These are phyloP conservation scores for Halocaridina rubra DNA, from an alignment of 2,888 invertebrate species.

Conservation along the genomic window DNA sequence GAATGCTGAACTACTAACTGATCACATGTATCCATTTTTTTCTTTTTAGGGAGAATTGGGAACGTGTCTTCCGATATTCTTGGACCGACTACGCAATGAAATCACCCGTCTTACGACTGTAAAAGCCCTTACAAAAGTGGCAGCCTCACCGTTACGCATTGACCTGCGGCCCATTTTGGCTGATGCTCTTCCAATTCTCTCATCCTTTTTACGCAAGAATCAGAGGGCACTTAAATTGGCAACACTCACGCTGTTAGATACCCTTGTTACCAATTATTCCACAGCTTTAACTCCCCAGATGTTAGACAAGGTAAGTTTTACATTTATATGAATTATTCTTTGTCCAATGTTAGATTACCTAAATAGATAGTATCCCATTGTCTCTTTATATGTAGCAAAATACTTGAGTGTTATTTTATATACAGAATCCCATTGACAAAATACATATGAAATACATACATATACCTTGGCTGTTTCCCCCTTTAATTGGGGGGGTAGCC, in stretches of 20 bases:
- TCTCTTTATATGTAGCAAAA: too few species aligned
- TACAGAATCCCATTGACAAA: too few species aligned
- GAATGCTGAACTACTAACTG: too few species aligned
- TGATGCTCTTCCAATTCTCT: constrained; percentile 90
- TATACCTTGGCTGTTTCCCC: too few species aligned
- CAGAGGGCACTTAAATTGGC: constrained; percentile 93
- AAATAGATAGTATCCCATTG: too few species aligned
- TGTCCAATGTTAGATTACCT: not conserved
- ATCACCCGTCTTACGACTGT: constrained; percentile 96
- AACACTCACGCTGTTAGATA: constrained; percentile 89
- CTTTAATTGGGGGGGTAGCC: too few species aligned
- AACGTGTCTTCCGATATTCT: constrained; percentile 90
- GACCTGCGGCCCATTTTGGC: constrained; percentile 84
- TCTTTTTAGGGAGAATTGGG: constrained; percentile 76
- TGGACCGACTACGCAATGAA: constrained; percentile 95
- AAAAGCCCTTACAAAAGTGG: constrained; percentile 93
- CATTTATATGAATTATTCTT: too few species aligned
- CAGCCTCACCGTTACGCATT: constrained; percentile 87
- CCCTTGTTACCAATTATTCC: constrained; percentile 89
- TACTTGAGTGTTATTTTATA: too few species aligned
- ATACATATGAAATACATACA: too few species aligned
- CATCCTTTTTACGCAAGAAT: constrained; percentile 94
- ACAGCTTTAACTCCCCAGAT: constrained; percentile 78
- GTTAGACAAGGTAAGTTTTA: constrained; percentile 75
- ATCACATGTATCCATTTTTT: not conserved